Conservation (phyloP, 1,140 invertebrate genomes). For the Mercenaria mercenaria region DNA sequence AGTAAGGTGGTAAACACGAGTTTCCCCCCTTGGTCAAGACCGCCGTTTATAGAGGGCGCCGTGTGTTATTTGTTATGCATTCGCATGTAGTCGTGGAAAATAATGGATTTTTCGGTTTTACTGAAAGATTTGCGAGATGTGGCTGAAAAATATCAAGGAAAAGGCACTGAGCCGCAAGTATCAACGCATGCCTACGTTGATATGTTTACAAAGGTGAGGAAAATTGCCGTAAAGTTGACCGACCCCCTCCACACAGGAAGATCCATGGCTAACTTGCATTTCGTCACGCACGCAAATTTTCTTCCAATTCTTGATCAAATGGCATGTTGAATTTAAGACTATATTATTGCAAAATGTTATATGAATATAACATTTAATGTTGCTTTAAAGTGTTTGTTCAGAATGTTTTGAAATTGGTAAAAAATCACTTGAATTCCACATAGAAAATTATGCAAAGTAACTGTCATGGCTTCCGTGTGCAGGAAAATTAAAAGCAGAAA, state of each 20-base stretch:
- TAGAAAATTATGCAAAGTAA: slow-evolving; percentile 22
- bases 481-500: not conserved
- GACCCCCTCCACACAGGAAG: not conserved
- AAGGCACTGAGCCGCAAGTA: slow-evolving; percentile 50
- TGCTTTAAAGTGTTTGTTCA: not conserved
- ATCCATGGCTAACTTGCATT: slow-evolving; percentile 25
- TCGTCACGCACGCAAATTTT: slow-evolving; percentile 60
- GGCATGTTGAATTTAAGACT: not conserved
- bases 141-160: slow-evolving; percentile 65
- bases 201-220: slow-evolving; percentile 65
- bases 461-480: slow-evolving; percentile 20
- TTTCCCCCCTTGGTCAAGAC: slow-evolving; percentile 6
- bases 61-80: slow-evolving; percentile 54
- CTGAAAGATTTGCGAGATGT: slow-evolving; percentile 64
- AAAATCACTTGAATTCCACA: not conserved
- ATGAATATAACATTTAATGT: too few relatives aligned
- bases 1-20: slow-evolving; percentile 33
- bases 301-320: not conserved
- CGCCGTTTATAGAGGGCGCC: slow-evolving; percentile 57
- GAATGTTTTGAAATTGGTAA: not conserved
- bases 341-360: not conserved
- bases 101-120: slow-evolving; percentile 65
- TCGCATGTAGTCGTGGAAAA: slow-evolving; percentile 38
- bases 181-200: slow-evolving; percentile 62
- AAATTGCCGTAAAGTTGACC: not conserved